Evolutionary conservation across 2,113 vertebrate genomes (phyloP), one percentile per base, ranked within the genome.

Genomic region (Upupa epops): DNA sequence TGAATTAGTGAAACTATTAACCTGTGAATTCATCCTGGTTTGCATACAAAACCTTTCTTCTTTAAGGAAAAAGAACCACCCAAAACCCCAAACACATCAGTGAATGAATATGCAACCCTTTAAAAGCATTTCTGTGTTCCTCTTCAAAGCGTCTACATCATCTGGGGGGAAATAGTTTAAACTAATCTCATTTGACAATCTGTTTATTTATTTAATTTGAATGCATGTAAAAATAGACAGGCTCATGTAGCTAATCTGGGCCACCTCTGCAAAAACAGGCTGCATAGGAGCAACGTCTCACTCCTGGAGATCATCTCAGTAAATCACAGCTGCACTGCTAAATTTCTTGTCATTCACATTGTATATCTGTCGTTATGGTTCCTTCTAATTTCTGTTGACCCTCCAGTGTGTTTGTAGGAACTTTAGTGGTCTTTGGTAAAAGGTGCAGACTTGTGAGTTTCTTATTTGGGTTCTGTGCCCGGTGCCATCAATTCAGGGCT

Each of bases 191-290:
- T 91, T 90, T 95, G 88, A 90, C 91, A 64, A 45, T 71, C 60
- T 61, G 34, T 78, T 83, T 91, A 78, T 93, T 96, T 91, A 91
- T 92, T 86, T 85, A 45, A 83, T 86, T 90, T 51, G 66, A 94
- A 76, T 49, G 25, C 59, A 52, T 82, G 64, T 86, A 69, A 78
- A 79, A 69, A 60, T 58, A 78, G 86, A 13, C 54, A 34, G 58
- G n/a, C 36, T 11, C 40, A 15, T 56, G 90, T 73, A 82, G 84
- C 65, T 68, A 31, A 85, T 95, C 77, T 93, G 85, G 90, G 84
- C 81, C 88, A 77, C 58, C 73, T 52, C 24, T 86, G 52, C 32
- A 76, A 85, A 76, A 36, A 6, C 7, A 28, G 68, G n/a, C 78
- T 81, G 45, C 56, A 60, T 24, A 31, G 3, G 14, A 34, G 58